A percentile compares a stretch with the other conserved stretches of the same genome.
Evolutionary conservation across 2,113 vertebrate genomes (phyloP).

Genomic region (Eublepharis macularius): DNA sequence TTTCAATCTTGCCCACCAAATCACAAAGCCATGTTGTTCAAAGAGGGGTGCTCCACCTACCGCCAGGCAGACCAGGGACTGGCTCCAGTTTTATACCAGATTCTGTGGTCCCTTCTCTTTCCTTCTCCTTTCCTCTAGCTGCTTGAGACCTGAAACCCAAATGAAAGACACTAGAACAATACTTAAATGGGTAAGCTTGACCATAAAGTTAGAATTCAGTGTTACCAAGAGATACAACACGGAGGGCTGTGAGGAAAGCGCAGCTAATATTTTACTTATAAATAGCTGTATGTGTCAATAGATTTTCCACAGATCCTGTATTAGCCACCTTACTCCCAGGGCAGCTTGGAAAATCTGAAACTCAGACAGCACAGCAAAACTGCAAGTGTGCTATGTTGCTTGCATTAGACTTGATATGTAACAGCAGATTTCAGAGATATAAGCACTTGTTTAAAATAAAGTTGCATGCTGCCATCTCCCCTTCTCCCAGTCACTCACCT

Average conservation of each 20-base stretch:
- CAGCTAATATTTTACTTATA: background rate
- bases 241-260: background rate
- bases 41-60: conserved; percentile 65
- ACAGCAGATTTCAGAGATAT: background rate
- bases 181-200: background rate
- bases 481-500: conserved; percentile 72
- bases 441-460: background rate
- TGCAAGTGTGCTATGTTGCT: background rate
- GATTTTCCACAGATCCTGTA: background rate
- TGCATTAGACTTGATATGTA: background rate
- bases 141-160: conserved; percentile 85
- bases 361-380: no score
- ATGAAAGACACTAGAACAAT: conserved; percentile 1
- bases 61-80: conserved; percentile 92
- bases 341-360: background rate
- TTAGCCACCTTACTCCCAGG: background rate
- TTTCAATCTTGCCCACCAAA: background rate
- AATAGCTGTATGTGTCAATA: background rate
- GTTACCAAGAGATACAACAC: background rate
- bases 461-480: background rate
- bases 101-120: conserved; percentile 88
- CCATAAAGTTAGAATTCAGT: background rate
- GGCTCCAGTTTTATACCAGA: conserved; percentile 92
- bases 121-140: conserved; percentile 90
- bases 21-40: background rate